Base-by-base conservation (phyloP, 2,888 invertebrate genomes). In the Apantesis nais region DNA sequence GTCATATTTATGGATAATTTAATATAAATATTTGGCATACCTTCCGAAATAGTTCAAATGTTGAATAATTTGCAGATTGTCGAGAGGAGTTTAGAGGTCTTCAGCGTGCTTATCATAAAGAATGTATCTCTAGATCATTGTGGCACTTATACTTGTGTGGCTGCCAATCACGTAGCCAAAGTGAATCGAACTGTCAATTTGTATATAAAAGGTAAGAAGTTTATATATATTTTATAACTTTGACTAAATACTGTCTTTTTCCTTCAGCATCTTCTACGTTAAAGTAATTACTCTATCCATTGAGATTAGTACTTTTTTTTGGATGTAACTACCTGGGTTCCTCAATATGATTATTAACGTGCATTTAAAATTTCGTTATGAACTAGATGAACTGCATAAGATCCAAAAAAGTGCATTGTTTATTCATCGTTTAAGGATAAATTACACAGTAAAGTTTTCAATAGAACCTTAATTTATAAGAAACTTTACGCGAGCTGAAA, bases 101-200 rank as follows among this genome's bases (percentile, higher is more conserved):
- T 96, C 86, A 97, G 97, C 82, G 96, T 97, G 77, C 90, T 97
- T 69, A 96, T 97, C 67, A 97, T 97, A 85, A 97, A 97, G 92
- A 97, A 97, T 86, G 97, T 97, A n/a, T 96, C 96, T 64, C 91
- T 97, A 65, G 96, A 95, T 73, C 97, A 97, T 82, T 97, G 97
- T 79, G 97, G 97, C 0, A 96, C 96, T 29, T 97, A 97, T 85
- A 97, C 97, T 14, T 97, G 97, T 86, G 96, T 96, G 52, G 97
- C 97, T 5, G 96, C 96, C 16, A 97, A 97, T 88, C 96, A 96
- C 69, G 97, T 97, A 9, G 97, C 97, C 8, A 96, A 96, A 89
- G 97, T 96, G 62, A 97, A 97, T 86, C 96, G 95, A 78, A 97
- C 97, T 29, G 97, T 96, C 22, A 96, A 97, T 82, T 91, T 97